These are phyloP conservation scores for Caenorhabditis briggsae DNA, from an alignment of 1,140 invertebrate genomes.

Conservation along the genomic window DNA sequence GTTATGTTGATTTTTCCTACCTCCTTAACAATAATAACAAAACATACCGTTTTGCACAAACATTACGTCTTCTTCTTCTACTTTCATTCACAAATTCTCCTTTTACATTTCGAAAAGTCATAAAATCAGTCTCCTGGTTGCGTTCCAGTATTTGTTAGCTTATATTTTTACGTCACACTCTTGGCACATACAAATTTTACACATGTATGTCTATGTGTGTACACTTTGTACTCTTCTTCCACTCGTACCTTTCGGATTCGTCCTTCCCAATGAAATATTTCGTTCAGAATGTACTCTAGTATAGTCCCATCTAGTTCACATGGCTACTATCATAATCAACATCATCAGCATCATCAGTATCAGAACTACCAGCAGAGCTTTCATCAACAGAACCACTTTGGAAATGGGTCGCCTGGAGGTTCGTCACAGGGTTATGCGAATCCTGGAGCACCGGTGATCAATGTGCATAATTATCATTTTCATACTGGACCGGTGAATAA, in stretches of 20 bases:
- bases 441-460: background rate
- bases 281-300: slow-evolving; percentile 26
- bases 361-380: background rate
- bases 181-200: no score
- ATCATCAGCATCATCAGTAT: background rate
- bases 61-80: background rate
- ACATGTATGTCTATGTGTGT: no score
- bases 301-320: slow-evolving; percentile 39
- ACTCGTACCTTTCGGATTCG: no score
- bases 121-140: background rate
- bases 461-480: slow-evolving; percentile 47
- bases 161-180: slow-evolving; percentile 25
- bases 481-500: slow-evolving; percentile 40
- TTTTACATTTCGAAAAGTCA: background rate
- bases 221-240: no score
- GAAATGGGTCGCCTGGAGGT: no score
- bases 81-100: background rate
- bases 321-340: slow-evolving; percentile 13
- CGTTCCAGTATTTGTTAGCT: slow-evolving; percentile 5
- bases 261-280: no score
- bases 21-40: background rate
- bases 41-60: background rate
- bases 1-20: no score
- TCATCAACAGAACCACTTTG: background rate
- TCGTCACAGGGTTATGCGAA: no score